Evolutionary conservation across 2,113 vertebrate species (phyloP).

Genomic region (Otolemur garnettii): DNA sequence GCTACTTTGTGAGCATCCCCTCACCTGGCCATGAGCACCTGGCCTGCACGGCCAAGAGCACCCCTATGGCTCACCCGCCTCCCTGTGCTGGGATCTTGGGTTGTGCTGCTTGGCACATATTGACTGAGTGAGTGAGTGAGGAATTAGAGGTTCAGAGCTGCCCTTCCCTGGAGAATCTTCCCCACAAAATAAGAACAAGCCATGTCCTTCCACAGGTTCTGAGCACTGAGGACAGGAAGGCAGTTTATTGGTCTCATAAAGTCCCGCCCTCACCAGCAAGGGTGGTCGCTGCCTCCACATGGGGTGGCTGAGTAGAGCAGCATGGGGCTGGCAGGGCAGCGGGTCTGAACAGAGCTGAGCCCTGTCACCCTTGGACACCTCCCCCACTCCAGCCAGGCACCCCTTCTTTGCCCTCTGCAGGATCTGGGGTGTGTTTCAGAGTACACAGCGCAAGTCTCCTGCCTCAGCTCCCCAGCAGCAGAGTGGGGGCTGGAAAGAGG

Average conservation of each 20-base stretch:
- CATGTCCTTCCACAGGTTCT: not conserved
- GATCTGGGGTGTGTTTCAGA: no score
- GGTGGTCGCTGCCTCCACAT: no score
- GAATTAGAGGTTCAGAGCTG: accelerated
- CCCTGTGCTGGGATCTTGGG: not conserved
- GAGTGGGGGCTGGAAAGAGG: no score
- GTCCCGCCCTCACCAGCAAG: no score
- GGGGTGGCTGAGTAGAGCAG: no score
- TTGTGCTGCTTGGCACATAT: not conserved
- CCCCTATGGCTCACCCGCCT: no score
- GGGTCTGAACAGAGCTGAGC: not conserved
- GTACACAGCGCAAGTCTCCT: not conserved
- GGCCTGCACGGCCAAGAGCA: no score
- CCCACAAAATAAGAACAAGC: not conserved
- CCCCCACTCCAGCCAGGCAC: accelerated
- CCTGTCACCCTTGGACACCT: not conserved
- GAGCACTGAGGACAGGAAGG: not conserved
- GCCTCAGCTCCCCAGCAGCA: not conserved
- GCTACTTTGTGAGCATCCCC: no score
- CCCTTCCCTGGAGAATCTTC: not conserved
- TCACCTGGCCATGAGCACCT: no score
- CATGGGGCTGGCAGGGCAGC: not conserved
- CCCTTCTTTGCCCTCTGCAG: not conserved
- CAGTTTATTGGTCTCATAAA: not conserved
- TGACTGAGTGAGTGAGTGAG: not conserved